Evolutionary conservation across 1,140 invertebrate genomes (phyloP), one percentile per base, ranked within the genome.

Genomic region (Brachionus rubens): DNA sequence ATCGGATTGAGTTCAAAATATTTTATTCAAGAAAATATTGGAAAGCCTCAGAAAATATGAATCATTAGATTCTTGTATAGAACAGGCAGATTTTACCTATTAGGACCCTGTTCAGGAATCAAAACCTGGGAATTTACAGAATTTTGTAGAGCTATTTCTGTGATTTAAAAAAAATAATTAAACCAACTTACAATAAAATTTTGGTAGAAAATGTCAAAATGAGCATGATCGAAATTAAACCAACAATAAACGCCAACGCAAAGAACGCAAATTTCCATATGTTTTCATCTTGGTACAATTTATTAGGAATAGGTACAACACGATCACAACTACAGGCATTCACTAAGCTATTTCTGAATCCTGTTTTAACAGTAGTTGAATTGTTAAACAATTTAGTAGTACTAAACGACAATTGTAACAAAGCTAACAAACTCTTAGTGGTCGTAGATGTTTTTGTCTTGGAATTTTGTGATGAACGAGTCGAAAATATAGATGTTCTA

Each of bases 211-310:
- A 72, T 5, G 68, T 72, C 5, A 72, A 26, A 48, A 72, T 72
- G 4, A 72, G 46, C 46, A 72, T 72, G 14, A 72, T 50, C 6
- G 68, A 72, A 21, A 72, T 36, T 9, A 72, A 30, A 33, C 68
- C 68, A 72, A 72, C 68, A 16, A 72, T 33, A 19, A 72, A 72
- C 16, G 68, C 68, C 30, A 72, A 30, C 0, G 48, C 48, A 16
- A 72, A 72, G 48, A 72, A 72, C 12, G 68, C 68, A 43, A 72
- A 36, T 72, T 48, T 72, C 68, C 68, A 72, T 24, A 72, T 65
- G 21, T 43, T 65, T 9, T 65, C 59, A 65, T 65, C 24, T 65
- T 65, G 40, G 40, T 65, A 65, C 1, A 65, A 24, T 43, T 65
- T 65, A 33, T 59, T 59, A 0, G 54, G 33, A 36, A 59, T 33